Conservation (phyloP, 2,113 vertebrate species). For the Burhinus bistriatus region DNA sequence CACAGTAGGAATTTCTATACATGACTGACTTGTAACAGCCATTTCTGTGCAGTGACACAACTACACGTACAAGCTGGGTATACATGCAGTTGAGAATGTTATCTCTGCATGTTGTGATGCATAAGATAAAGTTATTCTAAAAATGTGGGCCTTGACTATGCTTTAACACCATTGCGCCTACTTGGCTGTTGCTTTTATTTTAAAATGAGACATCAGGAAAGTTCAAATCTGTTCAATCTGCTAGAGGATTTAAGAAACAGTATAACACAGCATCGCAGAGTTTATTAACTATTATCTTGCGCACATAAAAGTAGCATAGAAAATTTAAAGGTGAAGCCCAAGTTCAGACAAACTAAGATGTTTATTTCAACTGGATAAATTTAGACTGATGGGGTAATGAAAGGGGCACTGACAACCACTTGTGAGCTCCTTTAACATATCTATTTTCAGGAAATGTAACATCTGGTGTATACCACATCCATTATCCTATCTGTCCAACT, state of each 20-base stretch:
- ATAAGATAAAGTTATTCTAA: background rate
- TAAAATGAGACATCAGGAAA: background rate
- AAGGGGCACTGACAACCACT: constrained; percentile 78
- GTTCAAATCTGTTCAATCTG: no score
- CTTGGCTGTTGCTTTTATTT: background rate
- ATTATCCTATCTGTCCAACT: constrained; percentile 71
- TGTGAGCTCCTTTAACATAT: constrained; percentile 80
- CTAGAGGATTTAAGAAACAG: background rate
- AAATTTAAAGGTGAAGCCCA: constrained; percentile 43
- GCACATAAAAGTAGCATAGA: background rate
- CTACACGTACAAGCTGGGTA: background rate
- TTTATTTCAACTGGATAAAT: constrained; percentile 56
- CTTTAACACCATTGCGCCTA: background rate
- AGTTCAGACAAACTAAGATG: constrained; percentile 70
- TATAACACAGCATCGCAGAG: background rate
- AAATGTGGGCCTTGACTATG: background rate
- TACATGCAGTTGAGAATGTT: background rate
- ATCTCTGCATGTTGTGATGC: background rate
- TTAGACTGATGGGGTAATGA: constrained; percentile 81
- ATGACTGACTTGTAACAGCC: background rate
- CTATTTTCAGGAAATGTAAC: constrained; percentile 87
- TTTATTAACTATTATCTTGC: background rate
- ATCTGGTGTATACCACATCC: constrained; percentile 80
- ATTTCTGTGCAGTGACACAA: background rate
- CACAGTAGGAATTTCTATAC: background rate